Conservation (phyloP, 2,113 vertebrate genomes). For the Pomatostomus ruficeps region DNA sequence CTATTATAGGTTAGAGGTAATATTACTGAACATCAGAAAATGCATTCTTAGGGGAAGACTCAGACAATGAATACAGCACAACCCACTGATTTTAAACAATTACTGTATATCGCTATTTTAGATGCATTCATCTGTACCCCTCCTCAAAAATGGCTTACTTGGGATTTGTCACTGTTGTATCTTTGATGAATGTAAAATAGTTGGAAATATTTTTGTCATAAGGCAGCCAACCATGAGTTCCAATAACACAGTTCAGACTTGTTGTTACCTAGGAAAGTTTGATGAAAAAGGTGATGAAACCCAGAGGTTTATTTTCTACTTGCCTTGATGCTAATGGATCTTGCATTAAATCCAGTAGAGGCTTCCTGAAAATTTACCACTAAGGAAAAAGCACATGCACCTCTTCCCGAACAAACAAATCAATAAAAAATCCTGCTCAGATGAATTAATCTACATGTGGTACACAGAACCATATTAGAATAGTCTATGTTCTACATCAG, state of each 20-base stretch:
- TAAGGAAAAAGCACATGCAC: background rate
- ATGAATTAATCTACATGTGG: background rate
- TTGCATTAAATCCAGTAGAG: background rate
- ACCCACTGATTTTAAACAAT: background rate
- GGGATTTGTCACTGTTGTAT: conserved; percentile 89
- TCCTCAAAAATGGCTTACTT: conserved; percentile 79
- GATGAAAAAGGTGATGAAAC: background rate
- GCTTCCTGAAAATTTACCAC: background rate
- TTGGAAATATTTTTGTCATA: conserved; percentile 97
- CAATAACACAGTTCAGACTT: conserved; percentile 86
- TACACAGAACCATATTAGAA: background rate
- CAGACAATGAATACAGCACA: background rate
- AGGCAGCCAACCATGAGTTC: conserved; percentile 93
- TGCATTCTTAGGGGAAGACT: background rate
- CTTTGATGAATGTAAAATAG: conserved; percentile 97
- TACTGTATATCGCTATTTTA: background rate
- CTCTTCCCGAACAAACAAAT: background rate
- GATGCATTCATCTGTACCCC: background rate
- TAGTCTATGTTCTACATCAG: background rate
- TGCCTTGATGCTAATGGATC: background rate
- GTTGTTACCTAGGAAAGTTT: conserved; percentile 79
- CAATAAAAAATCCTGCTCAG: background rate
- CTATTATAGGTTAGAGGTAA: background rate
- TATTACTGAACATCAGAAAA: background rate
- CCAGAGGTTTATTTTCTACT: background rate